Percentiles rank a stretch among this genome's conserved stretches.
These are phyloP conservation scores for Micrasema minimum DNA, from an alignment of 1,140 invertebrate species.

Conservation along the genomic window DNA sequence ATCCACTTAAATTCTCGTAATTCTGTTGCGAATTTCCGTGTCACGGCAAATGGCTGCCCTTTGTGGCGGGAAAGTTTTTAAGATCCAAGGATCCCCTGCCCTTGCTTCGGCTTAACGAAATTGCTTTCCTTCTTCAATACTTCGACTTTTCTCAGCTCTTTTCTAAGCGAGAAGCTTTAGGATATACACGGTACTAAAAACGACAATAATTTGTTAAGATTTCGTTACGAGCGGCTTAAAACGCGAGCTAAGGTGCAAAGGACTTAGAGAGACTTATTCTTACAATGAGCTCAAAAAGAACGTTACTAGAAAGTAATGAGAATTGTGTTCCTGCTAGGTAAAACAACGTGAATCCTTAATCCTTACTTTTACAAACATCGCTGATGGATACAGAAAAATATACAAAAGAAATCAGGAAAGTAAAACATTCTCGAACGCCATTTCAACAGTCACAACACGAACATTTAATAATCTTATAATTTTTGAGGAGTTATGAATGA, in stretches of 20 bases:
- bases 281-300: slow-evolving; percentile 21
- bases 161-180: slow-evolving; percentile 10
- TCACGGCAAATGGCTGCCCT: slow-evolving; percentile 25
- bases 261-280: background rate
- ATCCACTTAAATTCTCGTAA: slow-evolving; percentile 53
- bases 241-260: background rate
- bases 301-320: background rate
- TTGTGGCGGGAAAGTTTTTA: slow-evolving; percentile 38
- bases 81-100: slow-evolving; percentile 24
- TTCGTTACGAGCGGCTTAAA: background rate
- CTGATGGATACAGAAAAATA: too few species aligned
- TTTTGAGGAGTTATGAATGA: too few species aligned
- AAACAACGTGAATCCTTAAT: too few species aligned
- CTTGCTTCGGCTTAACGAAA: slow-evolving; percentile 45
- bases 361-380: too few species aligned
- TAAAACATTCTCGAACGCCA: too few species aligned
- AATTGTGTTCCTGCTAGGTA: too few species aligned
- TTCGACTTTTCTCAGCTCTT: slow-evolving; percentile 1
- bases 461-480: too few species aligned
- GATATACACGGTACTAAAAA: slow-evolving; percentile 15
- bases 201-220: slow-evolving; percentile 33
- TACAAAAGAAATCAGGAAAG: too few species aligned
- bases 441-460: too few species aligned
- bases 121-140: slow-evolving; percentile 38
- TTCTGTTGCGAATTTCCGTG: slow-evolving; percentile 45